Conservation (phyloP, 2,113 vertebrate genomes). For the Hydrolagus affinis region DNA sequence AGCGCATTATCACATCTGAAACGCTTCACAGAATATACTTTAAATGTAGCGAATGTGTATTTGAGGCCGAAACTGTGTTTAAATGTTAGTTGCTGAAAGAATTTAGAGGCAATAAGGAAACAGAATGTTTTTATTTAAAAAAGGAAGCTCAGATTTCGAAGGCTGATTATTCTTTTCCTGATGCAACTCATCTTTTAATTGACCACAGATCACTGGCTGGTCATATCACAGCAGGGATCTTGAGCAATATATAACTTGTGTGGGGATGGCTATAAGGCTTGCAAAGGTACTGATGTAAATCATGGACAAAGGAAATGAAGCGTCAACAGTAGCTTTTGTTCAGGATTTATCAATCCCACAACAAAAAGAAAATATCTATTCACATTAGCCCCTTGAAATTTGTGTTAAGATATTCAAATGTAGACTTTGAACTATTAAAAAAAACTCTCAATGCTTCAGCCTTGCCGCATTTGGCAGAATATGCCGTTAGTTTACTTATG, state of each 20-base stretch:
- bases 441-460: background rate
- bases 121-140: background rate
- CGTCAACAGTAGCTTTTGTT: background rate
- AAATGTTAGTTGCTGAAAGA: background rate
- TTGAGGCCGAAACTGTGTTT: background rate
- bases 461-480: background rate
- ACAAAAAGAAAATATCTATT: background rate
- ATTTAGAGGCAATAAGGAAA: background rate
- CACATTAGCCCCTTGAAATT: background rate
- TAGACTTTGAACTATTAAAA: background rate
- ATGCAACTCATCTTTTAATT: background rate
- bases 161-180: background rate
- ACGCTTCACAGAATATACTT: background rate
- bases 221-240: background rate
- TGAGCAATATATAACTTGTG: background rate
- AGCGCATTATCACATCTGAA: background rate
- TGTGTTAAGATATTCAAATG: conserved; percentile 2
- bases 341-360: background rate
- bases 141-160: background rate
- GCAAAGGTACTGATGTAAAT: background rate
- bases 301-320: background rate
- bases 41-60: background rate
- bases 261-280: background rate
- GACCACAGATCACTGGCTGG: background rate
- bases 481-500: background rate